Conservation (phyloP, 2,888 invertebrate species). For the Polymixis flavicincta region DNA sequence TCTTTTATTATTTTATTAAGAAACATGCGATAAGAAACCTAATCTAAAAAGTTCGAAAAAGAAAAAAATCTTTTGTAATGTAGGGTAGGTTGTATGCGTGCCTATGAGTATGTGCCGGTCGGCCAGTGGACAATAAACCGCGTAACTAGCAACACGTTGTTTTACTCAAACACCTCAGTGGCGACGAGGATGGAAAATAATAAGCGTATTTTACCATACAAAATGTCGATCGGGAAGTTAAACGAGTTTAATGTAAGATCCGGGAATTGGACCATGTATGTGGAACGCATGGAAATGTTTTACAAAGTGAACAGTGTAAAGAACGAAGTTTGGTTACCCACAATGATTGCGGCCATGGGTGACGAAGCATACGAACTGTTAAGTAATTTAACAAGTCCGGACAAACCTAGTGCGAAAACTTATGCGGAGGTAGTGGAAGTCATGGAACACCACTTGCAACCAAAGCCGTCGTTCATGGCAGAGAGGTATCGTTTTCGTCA, state of each 20-base stretch:
- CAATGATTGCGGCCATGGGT: background rate
- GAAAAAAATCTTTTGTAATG: too few species aligned
- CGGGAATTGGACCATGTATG: background rate
- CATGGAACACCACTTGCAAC: background rate
- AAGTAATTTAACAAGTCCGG: background rate
- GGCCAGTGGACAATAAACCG: too few species aligned
- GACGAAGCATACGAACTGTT: background rate
- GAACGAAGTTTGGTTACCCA: background rate
- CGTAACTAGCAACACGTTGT: too few species aligned
- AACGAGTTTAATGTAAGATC: background rate
- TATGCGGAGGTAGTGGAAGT: background rate
- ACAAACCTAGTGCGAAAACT: background rate
- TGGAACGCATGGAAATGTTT: too few species aligned
- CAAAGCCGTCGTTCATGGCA: constrained; percentile 8
- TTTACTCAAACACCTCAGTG: too few species aligned
- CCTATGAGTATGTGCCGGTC: too few species aligned
- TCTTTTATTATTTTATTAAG: too few species aligned
- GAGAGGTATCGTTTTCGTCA: background rate
- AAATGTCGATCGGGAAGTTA: background rate
- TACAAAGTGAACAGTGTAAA: background rate
- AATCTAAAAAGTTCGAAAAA: too few species aligned
- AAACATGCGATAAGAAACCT: too few species aligned
- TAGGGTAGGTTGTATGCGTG: too few species aligned
- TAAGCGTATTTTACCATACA: background rate
- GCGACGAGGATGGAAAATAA: background rate